phyloP scores from a whole-genome alignment of 2,888 invertebrate genomes.

The Caenorhabditis sinica region DNA sequence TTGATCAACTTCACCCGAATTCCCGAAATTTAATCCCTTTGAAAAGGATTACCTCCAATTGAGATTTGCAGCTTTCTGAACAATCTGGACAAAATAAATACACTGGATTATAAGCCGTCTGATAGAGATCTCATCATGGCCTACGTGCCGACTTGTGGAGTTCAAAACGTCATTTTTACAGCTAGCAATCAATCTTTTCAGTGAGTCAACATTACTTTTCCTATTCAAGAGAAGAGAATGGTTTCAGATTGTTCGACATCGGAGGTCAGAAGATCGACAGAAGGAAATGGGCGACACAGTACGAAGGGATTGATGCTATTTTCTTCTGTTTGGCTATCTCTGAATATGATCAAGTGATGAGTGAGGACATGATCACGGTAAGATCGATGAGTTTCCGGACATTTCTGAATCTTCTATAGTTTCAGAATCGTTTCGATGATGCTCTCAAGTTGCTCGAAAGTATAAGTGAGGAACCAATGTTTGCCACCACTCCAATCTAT shows the following conservation, averaged over 20 bases:
- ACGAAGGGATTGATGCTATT: constrained; percentile 80
- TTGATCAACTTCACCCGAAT: background rate
- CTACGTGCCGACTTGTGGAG: constrained; percentile 80
- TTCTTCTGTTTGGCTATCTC: constrained; percentile 80
- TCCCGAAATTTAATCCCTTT: background rate
- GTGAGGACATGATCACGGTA: constrained; percentile 71
- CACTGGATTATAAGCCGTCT: constrained; percentile 72
- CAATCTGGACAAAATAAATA: constrained; percentile 73
- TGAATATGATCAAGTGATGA: constrained; percentile 79
- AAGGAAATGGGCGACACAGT: constrained; percentile 77
- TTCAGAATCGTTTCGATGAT: constrained; percentile 76
- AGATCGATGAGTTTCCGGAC: background rate
- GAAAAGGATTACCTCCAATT: background rate
- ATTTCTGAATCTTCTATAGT: background rate
- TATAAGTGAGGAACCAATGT: constrained; percentile 72
- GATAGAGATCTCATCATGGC: constrained; percentile 78
- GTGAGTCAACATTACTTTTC: constrained; percentile 62
- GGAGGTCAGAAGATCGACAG: constrained; percentile 76
- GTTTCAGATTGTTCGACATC: constrained; percentile 75
- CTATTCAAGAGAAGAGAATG: background rate
- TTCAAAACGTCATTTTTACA: constrained; percentile 76
- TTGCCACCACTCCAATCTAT: constrained; percentile 74
- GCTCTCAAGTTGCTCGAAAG: constrained; percentile 71
- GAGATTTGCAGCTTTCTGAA: constrained; percentile 75
- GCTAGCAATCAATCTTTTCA: constrained; percentile 75